A percentile compares a stretch with the other conserved stretches of the same genome.
Conservation (phyloP, 2,797 vertebrate species). For the Sebastes cheni region DNA sequence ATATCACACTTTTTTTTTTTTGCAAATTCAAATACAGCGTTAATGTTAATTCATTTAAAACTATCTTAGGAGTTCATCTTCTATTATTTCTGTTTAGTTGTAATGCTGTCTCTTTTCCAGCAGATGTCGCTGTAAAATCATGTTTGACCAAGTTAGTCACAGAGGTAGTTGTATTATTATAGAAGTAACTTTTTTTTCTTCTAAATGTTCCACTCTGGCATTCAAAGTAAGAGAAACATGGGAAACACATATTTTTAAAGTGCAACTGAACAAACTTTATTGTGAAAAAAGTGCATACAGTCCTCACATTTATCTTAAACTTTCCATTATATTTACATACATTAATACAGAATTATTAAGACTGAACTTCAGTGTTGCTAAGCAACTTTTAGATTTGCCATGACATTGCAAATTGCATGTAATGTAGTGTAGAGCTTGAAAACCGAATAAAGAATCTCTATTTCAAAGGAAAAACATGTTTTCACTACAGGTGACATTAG, state of each 20-base stretch:
- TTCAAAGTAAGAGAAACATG: neutral
- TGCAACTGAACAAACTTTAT: neutral
- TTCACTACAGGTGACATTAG: no score
- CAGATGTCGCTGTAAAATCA: slow-evolving; percentile 42
- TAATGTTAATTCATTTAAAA: neutral
- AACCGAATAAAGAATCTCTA: neutral
- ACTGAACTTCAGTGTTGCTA: neutral
- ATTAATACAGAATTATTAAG: neutral
- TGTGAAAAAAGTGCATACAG: neutral
- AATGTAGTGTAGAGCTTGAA: neutral
- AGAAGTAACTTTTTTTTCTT: neutral
- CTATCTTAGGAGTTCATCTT: neutral
- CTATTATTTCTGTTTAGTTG: neutral
- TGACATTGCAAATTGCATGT: neutral
- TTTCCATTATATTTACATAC: neutral
- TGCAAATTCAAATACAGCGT: neutral
- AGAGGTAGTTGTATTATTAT: rapidly evolving
- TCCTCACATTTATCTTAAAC: neutral
- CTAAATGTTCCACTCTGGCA: neutral
- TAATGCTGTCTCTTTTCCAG: neutral
- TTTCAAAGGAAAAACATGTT: neutral
- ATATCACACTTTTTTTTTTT: neutral
- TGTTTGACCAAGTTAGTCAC: neutral
- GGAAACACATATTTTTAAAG: neutral
- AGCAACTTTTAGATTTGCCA: neutral